Percentiles rank a stretch among this genome's conserved stretches.
Evolutionary conservation across 2,797 vertebrate species (phyloP).

Genomic region (Limosa lapponica): DNA sequence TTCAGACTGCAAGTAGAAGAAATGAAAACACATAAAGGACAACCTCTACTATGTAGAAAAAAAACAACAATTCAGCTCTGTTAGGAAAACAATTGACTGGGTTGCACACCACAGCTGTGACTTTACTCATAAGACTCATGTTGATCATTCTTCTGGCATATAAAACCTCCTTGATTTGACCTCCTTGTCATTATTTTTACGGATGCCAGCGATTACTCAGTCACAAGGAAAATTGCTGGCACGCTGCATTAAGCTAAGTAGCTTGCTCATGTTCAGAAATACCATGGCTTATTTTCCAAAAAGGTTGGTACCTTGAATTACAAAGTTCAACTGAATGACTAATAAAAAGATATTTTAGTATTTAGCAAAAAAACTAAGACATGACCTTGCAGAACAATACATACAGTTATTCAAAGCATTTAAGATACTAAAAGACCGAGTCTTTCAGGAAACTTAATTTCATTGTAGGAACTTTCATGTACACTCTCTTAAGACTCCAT

Average conservation of each 20-base stretch:
- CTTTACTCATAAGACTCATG: constrained; percentile 7
- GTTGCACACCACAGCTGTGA: constrained; percentile 22
- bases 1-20: background rate
- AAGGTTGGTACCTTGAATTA: background rate
- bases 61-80: constrained; percentile 23
- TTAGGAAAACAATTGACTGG: constrained; percentile 7
- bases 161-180: constrained; percentile 43
- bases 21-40: constrained; percentile 14
- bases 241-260: background rate
- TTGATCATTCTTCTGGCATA: background rate
- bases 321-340: background rate
- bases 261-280: background rate
- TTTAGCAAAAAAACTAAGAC: background rate
- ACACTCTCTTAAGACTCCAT: constrained; percentile 23
- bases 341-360: background rate
- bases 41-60: background rate
- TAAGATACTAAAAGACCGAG: background rate
- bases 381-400: background rate
- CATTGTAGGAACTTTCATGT: background rate
- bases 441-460: background rate
- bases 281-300: background rate
- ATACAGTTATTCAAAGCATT: background rate
- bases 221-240: background rate
- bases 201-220: constrained; percentile 20
- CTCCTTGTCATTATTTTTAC: constrained; percentile 13